Percentiles rank a stretch among this genome's conserved stretches.
phyloP scores from a whole-genome alignment of 2,888 invertebrate species.

The Candidula unifasciata region DNA sequence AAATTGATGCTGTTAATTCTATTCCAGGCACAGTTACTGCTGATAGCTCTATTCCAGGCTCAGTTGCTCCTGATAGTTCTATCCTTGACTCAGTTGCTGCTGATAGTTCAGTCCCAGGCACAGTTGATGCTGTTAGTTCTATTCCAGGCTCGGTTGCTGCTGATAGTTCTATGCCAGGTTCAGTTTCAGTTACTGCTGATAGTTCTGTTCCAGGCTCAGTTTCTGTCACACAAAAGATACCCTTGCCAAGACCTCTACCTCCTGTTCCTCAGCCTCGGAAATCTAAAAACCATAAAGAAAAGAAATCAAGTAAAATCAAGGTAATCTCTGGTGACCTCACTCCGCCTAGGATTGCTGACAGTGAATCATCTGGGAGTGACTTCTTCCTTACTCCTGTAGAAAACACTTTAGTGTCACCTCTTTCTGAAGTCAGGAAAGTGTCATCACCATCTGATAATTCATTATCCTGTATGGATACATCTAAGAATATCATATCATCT shows the following conservation, averaged over 20 bases:
- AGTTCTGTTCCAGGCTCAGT: no score
- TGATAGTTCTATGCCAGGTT: not conserved
- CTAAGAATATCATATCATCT: not conserved
- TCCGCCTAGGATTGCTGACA: not conserved
- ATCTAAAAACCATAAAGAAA: not conserved
- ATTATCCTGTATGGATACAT: not conserved
- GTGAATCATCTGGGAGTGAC: constrained; percentile 48
- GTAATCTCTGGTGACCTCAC: not conserved
- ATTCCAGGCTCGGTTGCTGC: constrained; percentile 37
- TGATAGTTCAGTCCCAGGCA: constrained; percentile 64
- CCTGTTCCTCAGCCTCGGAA: constrained; percentile 2
- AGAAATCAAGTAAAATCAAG: not conserved
- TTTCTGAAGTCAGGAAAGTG: not conserved
- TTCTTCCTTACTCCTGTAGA: constrained; percentile 51
- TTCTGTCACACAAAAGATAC: constrained; percentile 2
- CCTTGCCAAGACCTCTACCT: not conserved
- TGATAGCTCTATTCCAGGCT: no score
- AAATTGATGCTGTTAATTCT: no score
- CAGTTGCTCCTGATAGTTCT: not conserved
- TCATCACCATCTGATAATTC: not conserved
- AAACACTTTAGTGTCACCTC: not conserved
- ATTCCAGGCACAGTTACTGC: no score
- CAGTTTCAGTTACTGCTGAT: not conserved
- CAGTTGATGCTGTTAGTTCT: constrained; percentile 63
- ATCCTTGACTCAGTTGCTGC: not conserved